Conservation (phyloP, 2,888 invertebrate genomes). For the Acronicta alni region DNA sequence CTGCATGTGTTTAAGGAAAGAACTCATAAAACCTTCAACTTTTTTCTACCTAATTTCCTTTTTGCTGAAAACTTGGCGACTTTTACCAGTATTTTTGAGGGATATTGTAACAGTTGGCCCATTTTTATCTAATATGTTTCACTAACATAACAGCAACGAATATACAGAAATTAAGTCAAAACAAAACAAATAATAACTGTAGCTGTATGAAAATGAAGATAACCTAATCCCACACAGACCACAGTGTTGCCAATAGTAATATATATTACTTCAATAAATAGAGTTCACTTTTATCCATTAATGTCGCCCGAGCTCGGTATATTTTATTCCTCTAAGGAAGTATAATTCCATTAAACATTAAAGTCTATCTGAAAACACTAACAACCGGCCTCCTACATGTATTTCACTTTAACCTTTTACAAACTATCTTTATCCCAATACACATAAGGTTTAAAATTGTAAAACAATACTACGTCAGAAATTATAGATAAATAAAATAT, state of each 20-base stretch:
- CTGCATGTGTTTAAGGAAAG: too few species aligned
- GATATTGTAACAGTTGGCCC: too few species aligned
- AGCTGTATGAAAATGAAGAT: background rate
- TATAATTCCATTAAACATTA: slow-evolving; percentile 2
- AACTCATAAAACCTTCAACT: too few species aligned
- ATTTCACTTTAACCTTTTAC: background rate
- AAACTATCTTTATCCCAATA: background rate
- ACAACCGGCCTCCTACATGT: background rate
- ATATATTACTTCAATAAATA: slow-evolving; percentile 1
- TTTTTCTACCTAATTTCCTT: too few species aligned
- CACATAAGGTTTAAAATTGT: background rate
- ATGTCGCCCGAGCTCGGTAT: background rate
- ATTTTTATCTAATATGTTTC: too few species aligned
- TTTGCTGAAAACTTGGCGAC: too few species aligned
- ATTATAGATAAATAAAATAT: background rate
- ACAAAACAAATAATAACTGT: too few species aligned
- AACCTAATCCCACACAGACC: background rate
- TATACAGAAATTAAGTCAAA: too few species aligned
- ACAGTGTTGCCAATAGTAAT: background rate
- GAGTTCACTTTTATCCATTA: background rate
- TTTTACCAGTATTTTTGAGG: too few species aligned
- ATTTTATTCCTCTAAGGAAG: background rate
- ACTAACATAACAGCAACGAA: too few species aligned
- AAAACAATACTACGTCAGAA: slow-evolving; percentile 2
- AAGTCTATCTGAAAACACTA: slow-evolving; percentile 2